Percentiles rank a stretch among this genome's conserved stretches.
These are phyloP conservation scores for Athene cunicularia DNA, from an alignment of 2,113 vertebrate species.

Conservation along the genomic window DNA sequence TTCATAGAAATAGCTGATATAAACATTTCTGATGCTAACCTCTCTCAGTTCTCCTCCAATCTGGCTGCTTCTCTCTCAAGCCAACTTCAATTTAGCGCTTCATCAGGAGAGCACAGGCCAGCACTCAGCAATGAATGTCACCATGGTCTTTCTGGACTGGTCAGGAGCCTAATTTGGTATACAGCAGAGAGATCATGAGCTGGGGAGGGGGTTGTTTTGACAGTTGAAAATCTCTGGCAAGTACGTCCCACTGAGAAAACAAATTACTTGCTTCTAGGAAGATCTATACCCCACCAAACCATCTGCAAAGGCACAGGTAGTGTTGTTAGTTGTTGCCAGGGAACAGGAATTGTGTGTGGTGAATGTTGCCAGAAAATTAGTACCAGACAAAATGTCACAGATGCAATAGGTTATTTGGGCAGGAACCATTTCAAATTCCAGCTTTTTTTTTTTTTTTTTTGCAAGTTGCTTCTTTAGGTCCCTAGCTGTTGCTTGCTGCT, in stretches of 20 bases:
- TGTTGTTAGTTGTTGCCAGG: neutral
- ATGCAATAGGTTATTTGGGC: neutral
- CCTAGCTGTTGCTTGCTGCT: neutral
- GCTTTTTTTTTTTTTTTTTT: too few relatives aligned
- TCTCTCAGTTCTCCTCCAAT: neutral
- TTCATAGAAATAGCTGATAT: constrained; percentile 6
- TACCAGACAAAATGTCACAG: constrained; percentile 20
- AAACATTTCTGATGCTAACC: constrained; percentile 28
- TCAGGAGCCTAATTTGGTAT: constrained; percentile 51
- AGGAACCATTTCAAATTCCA: neutral
- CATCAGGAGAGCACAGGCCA: constrained; percentile 12
- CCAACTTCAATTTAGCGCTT: constrained; percentile 47
- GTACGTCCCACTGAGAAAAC: neutral
- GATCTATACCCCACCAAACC: neutral
- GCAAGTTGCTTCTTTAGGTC: neutral
- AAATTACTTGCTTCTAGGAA: constrained; percentile 13
- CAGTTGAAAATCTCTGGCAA: constrained; percentile 47
- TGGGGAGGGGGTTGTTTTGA: constrained; percentile 31
- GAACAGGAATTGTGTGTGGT: neutral
- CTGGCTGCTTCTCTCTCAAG: constrained; percentile 4
- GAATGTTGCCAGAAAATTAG: constrained; percentile 1
- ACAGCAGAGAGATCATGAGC: neutral
- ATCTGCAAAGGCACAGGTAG: constrained; percentile 45
- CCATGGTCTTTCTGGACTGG: constrained; percentile 17
- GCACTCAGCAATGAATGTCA: constrained; percentile 20